These are phyloP conservation scores for Moxostoma hubbsi DNA, from an alignment of 2,797 vertebrate species.

Conservation along the genomic window DNA sequence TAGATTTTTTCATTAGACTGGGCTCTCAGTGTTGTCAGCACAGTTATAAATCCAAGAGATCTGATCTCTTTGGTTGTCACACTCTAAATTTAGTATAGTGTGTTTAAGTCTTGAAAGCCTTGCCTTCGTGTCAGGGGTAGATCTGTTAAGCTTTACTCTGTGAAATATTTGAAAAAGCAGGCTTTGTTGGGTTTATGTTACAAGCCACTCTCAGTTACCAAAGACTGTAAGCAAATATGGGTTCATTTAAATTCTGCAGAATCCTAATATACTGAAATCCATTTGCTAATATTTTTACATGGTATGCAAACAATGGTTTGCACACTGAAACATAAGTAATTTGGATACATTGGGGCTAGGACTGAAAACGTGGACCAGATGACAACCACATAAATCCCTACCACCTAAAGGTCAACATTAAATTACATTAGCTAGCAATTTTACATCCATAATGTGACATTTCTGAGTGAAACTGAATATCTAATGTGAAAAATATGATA, in stretches of 20 bases:
- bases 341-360: not conserved
- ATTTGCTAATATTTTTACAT: not conserved
- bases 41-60: constrained; percentile 12
- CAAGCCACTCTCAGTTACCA: not conserved
- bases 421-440: too few species aligned
- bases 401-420: too few species aligned
- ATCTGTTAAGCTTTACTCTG: constrained; percentile 1
- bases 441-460: too few species aligned
- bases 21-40: not conserved
- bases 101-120: not conserved
- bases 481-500: too few species aligned
- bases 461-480: too few species aligned
- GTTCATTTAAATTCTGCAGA: not conserved
- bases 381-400: too few species aligned
- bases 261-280: not conserved
- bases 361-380: not conserved
- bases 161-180: not conserved
- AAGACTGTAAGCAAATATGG: not conserved
- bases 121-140: not conserved
- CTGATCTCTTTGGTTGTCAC: not conserved
- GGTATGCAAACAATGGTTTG: not conserved
- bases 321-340: not conserved
- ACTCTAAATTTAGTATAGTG: constrained; percentile 12
- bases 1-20: not conserved
- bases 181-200: too few species aligned